phyloP scores from a whole-genome alignment of 2,888 invertebrate genomes.

The Nymphalis c-album region DNA sequence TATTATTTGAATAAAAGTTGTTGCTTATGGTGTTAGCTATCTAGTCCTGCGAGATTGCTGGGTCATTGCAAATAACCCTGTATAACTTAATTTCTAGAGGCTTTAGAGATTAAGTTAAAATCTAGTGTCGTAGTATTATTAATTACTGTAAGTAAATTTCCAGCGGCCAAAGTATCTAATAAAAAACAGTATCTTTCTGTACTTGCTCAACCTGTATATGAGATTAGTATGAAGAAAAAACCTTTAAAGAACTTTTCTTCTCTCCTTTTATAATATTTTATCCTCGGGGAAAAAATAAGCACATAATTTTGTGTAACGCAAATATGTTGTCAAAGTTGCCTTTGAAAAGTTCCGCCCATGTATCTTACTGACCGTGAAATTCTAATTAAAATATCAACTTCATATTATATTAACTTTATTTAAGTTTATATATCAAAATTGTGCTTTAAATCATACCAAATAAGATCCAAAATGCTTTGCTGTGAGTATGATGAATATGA shows the following conservation, averaged over 20 bases:
- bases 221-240: background rate
- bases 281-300: background rate
- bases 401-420: background rate
- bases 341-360: background rate
- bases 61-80: too few species aligned
- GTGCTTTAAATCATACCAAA: background rate
- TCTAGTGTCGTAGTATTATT: too few species aligned
- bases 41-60: too few species aligned
- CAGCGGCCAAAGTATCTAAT: too few species aligned
- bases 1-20: too few species aligned
- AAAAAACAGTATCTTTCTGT: too few species aligned
- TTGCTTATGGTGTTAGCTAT: too few species aligned
- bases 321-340: background rate
- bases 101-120: too few species aligned
- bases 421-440: background rate
- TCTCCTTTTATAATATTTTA: background rate
- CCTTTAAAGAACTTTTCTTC: background rate
- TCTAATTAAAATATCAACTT: slow-evolving; percentile 8
- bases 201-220: too few species aligned
- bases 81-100: too few species aligned
- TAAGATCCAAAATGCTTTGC: background rate
- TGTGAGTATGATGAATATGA: background rate
- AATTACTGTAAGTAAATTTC: too few species aligned
- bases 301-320: background rate
- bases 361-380: background rate